phyloP scores from a whole-genome alignment of 2,888 invertebrate species.

The Metopia argyrocephala region DNA sequence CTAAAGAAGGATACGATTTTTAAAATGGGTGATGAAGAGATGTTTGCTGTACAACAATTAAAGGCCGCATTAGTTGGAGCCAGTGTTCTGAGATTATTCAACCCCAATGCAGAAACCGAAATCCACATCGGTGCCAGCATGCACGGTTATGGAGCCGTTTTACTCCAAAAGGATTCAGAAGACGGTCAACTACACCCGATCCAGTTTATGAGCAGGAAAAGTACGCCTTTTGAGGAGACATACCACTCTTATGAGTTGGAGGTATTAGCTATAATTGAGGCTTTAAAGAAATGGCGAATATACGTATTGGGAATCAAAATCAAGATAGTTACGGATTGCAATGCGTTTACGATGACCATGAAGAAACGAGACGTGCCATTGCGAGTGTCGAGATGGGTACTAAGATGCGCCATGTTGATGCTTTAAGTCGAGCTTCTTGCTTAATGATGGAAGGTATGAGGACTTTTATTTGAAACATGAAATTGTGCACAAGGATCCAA shows the following conservation, averaged over 20 bases:
- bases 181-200: constrained; percentile 50
- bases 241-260: constrained; percentile 66
- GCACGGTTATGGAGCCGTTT: too few species aligned
- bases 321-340: not conserved
- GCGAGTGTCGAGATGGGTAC: constrained; percentile 50
- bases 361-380: constrained; percentile 51
- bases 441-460: too few species aligned
- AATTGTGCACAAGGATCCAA: too few species aligned
- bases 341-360: constrained; percentile 69
- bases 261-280: constrained; percentile 65
- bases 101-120: constrained; percentile 25
- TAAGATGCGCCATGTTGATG: constrained; percentile 61
- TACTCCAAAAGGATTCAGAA: too few species aligned
- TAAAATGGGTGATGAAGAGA: not conserved
- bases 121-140: constrained; percentile 55
- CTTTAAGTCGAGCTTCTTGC: too few species aligned
- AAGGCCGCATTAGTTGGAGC: not conserved
- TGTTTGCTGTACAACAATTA: not conserved
- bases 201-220: constrained; percentile 58
- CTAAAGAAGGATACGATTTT: not conserved
- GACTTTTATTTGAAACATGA: too few species aligned
- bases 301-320: constrained; percentile 67
- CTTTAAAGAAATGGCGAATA: constrained; percentile 54
- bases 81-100: not conserved
- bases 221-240: constrained; percentile 39